A percentile compares a stretch with the other conserved stretches of the same genome.
phyloP scores from a whole-genome alignment of 2,888 invertebrate species.

The Gisinianus flammeolus region DNA sequence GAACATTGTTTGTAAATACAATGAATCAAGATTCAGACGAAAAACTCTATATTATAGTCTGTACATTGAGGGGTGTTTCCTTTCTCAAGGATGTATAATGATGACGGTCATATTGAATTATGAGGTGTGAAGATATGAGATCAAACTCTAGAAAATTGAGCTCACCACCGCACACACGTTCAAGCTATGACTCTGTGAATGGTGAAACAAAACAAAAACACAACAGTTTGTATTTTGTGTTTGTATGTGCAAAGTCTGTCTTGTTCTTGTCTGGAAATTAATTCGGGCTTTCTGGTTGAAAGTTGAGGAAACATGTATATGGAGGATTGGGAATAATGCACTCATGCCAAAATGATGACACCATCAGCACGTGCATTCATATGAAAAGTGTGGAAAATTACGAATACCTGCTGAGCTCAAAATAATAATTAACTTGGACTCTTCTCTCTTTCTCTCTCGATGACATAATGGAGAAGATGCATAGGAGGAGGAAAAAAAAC shows the following conservation, averaged over 20 bases:
- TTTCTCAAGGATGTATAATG: neutral
- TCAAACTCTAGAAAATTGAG: slow-evolving; percentile 33
- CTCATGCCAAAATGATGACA: slow-evolving; percentile 27
- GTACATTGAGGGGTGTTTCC: slow-evolving; percentile 8
- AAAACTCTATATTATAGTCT: neutral
- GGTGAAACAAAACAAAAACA: too few relatives aligned
- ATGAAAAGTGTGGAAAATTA: slow-evolving; percentile 31
- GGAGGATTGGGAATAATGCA: slow-evolving; percentile 1
- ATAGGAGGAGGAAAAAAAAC: slow-evolving; percentile 9
- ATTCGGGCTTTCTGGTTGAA: neutral
- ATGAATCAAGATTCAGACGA: neutral
- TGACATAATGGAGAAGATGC: slow-evolving; percentile 23
- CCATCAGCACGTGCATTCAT: slow-evolving; percentile 26
- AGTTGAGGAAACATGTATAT: neutral
- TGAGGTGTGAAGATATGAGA: slow-evolving; percentile 36
- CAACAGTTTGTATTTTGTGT: too few relatives aligned
- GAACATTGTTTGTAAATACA: neutral
- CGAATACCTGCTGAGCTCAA: slow-evolving; percentile 23
- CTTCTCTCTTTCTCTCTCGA: slow-evolving; percentile 1
- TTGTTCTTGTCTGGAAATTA: too few relatives aligned
- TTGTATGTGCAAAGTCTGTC: too few relatives aligned
- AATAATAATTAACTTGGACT: slow-evolving; percentile 38
- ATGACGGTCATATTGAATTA: slow-evolving; percentile 22
- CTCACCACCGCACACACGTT: neutral
- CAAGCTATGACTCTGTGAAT: too few relatives aligned